A percentile compares a stretch with the other conserved stretches of the same genome.
Conservation (phyloP, 2,113 vertebrate species). For the Eudyptes chrysolophus region DNA sequence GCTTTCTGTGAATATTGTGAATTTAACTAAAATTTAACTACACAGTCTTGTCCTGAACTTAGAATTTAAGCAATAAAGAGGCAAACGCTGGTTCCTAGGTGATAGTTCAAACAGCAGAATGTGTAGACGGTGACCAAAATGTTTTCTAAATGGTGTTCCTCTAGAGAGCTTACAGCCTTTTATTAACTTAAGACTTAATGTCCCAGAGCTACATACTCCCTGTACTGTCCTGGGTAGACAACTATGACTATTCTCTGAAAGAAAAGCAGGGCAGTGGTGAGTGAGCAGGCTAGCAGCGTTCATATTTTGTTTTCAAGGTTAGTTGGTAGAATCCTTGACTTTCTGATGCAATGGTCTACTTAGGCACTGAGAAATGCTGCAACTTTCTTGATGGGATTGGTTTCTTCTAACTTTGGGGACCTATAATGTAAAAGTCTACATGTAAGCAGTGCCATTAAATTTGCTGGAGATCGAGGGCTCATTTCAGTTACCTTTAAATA, state of each 20-base stretch:
- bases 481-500: neutral
- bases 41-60: neutral
- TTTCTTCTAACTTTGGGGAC: neutral
- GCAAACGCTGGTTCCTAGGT: rapidly evolving
- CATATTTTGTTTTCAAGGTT: neutral
- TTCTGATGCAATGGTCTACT: neutral
- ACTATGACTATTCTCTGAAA: neutral
- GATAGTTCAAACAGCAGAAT: neutral
- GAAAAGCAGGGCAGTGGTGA: neutral
- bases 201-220: neutral
- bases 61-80: neutral
- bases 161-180: neutral
- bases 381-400: neutral
- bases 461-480: neutral
- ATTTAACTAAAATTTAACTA: neutral
- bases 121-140: neutral
- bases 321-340: neutral
- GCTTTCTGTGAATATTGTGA: neutral
- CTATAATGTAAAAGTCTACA: neutral
- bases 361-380: neutral
- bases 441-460: neutral
- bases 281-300: neutral
- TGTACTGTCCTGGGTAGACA: neutral
- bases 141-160: neutral
- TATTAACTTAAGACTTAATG: neutral